A percentile compares a stretch with the other conserved stretches of the same genome.
Conservation (phyloP, 1,140 invertebrate genomes). For the Microvelia longipes region DNA sequence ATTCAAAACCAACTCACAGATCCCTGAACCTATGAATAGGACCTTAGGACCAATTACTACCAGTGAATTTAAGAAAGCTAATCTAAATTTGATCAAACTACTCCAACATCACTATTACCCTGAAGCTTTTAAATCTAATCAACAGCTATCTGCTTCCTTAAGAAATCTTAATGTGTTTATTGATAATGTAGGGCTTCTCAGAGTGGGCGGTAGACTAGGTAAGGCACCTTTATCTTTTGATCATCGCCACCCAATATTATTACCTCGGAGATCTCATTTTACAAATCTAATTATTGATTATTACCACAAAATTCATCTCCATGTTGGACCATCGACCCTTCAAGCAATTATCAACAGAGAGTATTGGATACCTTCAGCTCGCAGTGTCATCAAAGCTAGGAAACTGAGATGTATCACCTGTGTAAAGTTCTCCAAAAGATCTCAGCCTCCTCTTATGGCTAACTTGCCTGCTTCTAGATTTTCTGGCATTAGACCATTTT, state of each 20-base stretch:
- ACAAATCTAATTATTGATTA: constrained; percentile 25
- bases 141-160: background rate
- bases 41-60: background rate
- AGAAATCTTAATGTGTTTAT: constrained; percentile 10
- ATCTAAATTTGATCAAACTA: background rate
- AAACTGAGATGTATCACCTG: constrained; percentile 25
- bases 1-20: background rate
- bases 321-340: constrained; percentile 22
- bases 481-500: constrained; percentile 22
- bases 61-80: background rate
- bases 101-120: background rate
- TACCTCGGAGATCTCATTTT: constrained; percentile 19
- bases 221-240: constrained; percentile 9
- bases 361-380: constrained; percentile 24
- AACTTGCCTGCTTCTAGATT: constrained; percentile 24
- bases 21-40: background rate
- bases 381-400: constrained; percentile 17
- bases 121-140: background rate
- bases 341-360: constrained; percentile 18
- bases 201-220: constrained; percentile 16
- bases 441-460: constrained; percentile 23
- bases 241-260: constrained; percentile 15
- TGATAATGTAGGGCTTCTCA: constrained; percentile 11
- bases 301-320: constrained; percentile 23
- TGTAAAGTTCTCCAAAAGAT: constrained; percentile 13